phyloP scores from a whole-genome alignment of 2,113 vertebrate species.

The Tapirus terrestris region DNA sequence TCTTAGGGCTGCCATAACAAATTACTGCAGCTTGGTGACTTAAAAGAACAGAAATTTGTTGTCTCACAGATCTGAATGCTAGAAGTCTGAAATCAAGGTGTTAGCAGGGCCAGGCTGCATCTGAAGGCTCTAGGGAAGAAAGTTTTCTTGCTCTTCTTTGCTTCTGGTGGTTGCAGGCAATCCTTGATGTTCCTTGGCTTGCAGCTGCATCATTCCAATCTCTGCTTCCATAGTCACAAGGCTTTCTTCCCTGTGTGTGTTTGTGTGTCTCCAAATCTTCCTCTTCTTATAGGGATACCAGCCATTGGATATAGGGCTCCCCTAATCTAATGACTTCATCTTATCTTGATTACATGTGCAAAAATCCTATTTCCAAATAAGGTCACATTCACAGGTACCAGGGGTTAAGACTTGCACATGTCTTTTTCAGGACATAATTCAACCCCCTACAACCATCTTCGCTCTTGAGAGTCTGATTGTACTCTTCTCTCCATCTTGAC shows the following conservation, averaged over 20 bases:
- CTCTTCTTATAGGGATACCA: neutral
- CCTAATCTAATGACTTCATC: neutral
- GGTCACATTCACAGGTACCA: neutral
- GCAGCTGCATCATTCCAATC: neutral
- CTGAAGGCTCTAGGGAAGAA: neutral
- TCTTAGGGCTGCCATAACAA: neutral
- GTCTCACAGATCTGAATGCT: neutral
- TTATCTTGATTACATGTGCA: neutral
- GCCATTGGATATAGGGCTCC: no score
- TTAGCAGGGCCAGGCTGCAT: neutral
- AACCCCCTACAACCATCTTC: neutral
- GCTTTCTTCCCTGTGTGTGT: neutral
- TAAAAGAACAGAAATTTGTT: neutral
- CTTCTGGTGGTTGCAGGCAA: neutral
- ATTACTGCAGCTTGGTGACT: neutral
- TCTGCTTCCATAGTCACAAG: neutral
- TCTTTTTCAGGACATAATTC: neutral
- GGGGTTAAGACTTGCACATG: neutral
- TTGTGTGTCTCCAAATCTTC: neutral
- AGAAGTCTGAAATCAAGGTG: neutral
- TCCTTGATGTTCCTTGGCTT: neutral
- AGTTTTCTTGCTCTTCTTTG: neutral
- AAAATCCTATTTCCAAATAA: neutral
- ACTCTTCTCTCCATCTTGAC: neutral
- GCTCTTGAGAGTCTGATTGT: neutral